These are phyloP conservation scores for Ephestia elutella DNA, from an alignment of 1,140 invertebrate species.

Conservation along the genomic window DNA sequence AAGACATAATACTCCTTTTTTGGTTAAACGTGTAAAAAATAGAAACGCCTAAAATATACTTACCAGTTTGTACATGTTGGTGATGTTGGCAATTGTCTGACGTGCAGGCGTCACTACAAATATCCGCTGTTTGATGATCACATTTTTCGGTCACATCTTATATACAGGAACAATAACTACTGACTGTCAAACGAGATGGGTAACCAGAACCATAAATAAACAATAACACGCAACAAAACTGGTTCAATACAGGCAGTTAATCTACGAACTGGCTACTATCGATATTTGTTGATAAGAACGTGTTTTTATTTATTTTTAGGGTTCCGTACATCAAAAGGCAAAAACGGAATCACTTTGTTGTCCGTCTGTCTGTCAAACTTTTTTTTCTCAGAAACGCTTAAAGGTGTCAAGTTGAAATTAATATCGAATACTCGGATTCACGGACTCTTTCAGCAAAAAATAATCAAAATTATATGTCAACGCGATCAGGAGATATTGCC, in stretches of 20 bases:
- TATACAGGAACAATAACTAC: neutral
- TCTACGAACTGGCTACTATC: neutral
- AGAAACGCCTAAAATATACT: slow-evolving; percentile 5
- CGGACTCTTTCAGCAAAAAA: no score
- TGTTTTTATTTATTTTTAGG: no score
- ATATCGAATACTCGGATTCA: no score
- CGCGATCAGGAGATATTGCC: no score
- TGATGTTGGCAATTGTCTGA: slow-evolving; percentile 6
- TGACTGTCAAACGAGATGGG: neutral
- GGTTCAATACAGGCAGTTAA: neutral
- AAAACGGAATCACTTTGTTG: no score
- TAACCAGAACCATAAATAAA: neutral
- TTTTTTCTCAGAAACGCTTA: no score
- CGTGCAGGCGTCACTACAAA: slow-evolving; percentile 13
- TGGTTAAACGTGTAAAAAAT: no score
- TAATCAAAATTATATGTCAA: no score
- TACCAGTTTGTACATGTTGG: slow-evolving; percentile 16
- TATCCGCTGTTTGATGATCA: slow-evolving; percentile 1
- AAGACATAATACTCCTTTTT: no score
- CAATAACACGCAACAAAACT: neutral
- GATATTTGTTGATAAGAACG: neutral
- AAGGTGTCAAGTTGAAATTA: no score
- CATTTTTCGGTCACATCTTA: slow-evolving; percentile 7
- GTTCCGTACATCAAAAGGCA: no score
- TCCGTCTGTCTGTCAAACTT: no score